phyloP scores from a whole-genome alignment of 2,113 vertebrate genomes.

The Eclectus roratus region DNA sequence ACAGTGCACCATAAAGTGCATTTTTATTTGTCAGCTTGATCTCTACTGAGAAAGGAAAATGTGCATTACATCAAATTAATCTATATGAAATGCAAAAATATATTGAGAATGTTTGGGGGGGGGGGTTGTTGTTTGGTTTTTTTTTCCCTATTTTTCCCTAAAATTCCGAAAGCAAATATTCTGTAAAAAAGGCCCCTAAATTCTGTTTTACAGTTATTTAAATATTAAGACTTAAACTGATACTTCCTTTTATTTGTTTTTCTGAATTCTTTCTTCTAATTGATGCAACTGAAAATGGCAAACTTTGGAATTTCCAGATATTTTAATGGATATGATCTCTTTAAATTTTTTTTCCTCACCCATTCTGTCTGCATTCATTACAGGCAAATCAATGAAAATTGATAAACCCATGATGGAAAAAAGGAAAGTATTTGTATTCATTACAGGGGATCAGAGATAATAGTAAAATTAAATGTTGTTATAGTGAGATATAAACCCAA shows the following conservation, averaged over 20 bases:
- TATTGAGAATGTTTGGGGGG: neutral
- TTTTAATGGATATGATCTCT: conserved; percentile 62
- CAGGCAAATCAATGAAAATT: conserved; percentile 78
- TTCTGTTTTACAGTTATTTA: conserved; percentile 5
- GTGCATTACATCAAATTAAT: neutral
- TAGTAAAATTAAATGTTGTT: conserved; percentile 81
- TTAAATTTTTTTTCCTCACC: neutral
- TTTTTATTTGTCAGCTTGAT: conserved; percentile 14
- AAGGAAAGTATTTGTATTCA: conserved; percentile 78
- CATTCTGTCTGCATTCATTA: conserved; percentile 69
- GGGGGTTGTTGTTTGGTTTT: neutral
- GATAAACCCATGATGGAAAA: conserved; percentile 76
- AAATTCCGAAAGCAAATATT: neutral
- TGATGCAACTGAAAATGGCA: conserved; percentile 24
- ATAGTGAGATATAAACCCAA: conserved; percentile 78
- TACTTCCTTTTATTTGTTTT: conserved; percentile 59
- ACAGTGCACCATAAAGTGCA: neutral
- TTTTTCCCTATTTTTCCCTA: too few relatives aligned
- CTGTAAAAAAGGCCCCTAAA: neutral
- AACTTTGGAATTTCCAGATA: conserved; percentile 59
- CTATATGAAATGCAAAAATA: neutral
- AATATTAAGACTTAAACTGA: conserved; percentile 29
- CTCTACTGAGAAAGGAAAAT: conserved; percentile 46
- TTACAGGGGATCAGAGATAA: conserved; percentile 72
- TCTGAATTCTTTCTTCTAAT: conserved; percentile 62